phyloP scores from a whole-genome alignment of 2,797 vertebrate genomes.

The Echeneis naucrates region DNA sequence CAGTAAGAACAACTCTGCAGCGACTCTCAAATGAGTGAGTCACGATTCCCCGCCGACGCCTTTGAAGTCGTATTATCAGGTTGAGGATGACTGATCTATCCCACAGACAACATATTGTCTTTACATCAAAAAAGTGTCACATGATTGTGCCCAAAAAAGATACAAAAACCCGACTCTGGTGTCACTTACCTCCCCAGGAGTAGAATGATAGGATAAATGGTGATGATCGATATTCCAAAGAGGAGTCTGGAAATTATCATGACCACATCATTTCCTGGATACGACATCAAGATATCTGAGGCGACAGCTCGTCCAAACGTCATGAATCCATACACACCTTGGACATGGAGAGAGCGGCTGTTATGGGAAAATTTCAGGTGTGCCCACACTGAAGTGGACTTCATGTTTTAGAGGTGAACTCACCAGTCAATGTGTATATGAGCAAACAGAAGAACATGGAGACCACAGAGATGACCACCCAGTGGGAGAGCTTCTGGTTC shows the following conservation, averaged over 20 bases:
- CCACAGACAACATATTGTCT: constrained; percentile 17
- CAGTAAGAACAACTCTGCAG: constrained; percentile 84
- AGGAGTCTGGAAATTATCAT: constrained; percentile 91
- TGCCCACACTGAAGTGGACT: neutral
- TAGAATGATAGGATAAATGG: constrained; percentile 95
- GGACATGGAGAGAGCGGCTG: neutral
- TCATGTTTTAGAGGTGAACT: constrained; percentile 26
- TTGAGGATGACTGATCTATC: constrained; percentile 91
- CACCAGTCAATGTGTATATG: constrained; percentile 95
- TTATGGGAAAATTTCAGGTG: neutral
- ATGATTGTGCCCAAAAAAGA: neutral
- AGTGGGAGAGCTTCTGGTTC: constrained; percentile 89
- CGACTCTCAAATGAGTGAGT: constrained; percentile 75
- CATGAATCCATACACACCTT: constrained; percentile 94
- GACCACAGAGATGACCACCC: constrained; percentile 88
- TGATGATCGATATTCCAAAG: constrained; percentile 92
- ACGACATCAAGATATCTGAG: constrained; percentile 95
- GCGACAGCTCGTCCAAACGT: constrained; percentile 90
- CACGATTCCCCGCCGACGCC: constrained; percentile 30
- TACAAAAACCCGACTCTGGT: neutral
- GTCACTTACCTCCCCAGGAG: constrained; percentile 91
- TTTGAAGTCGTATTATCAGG: constrained; percentile 76
- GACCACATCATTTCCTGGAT: constrained; percentile 87
- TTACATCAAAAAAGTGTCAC: constrained; percentile 1
- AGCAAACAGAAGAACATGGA: constrained; percentile 95